A percentile compares a stretch with the other conserved stretches of the same genome.
These are phyloP conservation scores for Amblyopsis rosae DNA, from an alignment of 2,113 vertebrate genomes.

Conservation along the genomic window DNA sequence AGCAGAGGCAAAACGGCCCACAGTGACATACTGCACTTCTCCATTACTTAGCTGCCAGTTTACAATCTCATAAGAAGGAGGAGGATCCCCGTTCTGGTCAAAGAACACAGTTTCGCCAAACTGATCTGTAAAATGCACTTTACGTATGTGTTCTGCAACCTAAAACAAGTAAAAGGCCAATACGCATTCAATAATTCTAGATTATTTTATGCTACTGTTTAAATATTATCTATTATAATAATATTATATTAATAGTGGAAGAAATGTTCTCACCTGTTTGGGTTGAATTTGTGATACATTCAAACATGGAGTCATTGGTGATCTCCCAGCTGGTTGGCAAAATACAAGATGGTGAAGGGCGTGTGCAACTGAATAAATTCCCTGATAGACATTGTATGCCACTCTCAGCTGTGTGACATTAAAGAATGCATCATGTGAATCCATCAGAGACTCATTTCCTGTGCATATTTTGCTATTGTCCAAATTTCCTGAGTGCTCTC, in stretches of 20 bases:
- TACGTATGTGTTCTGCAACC: slow-evolving; percentile 51
- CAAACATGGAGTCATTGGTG: slow-evolving; percentile 27
- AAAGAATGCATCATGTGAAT: slow-evolving; percentile 50
- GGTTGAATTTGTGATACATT: slow-evolving; percentile 53
- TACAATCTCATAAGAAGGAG: slow-evolving; percentile 42
- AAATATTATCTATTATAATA: too few relatives aligned
- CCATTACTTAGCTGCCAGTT: slow-evolving; percentile 57
- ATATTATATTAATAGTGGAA: too few relatives aligned
- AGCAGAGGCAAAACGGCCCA: slow-evolving; percentile 50
- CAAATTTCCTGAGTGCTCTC: neutral
- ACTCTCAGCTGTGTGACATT: slow-evolving; percentile 57
- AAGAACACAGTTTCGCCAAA: neutral
- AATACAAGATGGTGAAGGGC: slow-evolving; percentile 45
- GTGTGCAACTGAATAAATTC: slow-evolving; percentile 61
- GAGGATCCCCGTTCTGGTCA: too few relatives aligned
- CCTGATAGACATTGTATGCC: slow-evolving; percentile 61
- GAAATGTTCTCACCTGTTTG: slow-evolving; percentile 36
- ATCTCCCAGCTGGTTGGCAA: slow-evolving; percentile 31
- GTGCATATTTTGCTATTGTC: slow-evolving; percentile 12
- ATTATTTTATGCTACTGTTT: too few relatives aligned
- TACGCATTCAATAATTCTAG: too few relatives aligned
- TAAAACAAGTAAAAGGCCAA: neutral
- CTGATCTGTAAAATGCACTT: slow-evolving; percentile 45
- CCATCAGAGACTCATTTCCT: slow-evolving; percentile 28
- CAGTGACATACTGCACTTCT: slow-evolving; percentile 3